These are phyloP conservation scores for Maniola jurtina DNA, from an alignment of 1,140 invertebrate species.

Conservation along the genomic window DNA sequence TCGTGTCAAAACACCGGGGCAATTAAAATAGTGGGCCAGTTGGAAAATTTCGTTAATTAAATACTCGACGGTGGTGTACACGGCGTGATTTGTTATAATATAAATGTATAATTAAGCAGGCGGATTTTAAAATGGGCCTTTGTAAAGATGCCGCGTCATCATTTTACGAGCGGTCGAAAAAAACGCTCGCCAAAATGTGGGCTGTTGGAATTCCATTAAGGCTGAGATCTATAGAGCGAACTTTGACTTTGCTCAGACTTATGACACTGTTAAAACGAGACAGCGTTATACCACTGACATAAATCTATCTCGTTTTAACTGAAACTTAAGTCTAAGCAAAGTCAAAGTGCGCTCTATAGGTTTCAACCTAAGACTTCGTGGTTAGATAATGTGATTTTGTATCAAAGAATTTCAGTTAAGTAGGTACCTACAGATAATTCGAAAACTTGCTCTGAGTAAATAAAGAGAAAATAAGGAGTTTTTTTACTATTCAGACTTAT, in stretches of 20 bases:
- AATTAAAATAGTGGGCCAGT: conserved; percentile 73
- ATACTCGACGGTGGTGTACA: conserved; percentile 54
- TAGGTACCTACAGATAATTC: too few relatives aligned
- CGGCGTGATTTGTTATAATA: conserved; percentile 53
- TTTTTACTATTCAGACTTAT: too few relatives aligned
- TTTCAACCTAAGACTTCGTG: not conserved
- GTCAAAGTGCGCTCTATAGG: too few relatives aligned
- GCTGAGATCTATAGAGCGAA: too few relatives aligned
- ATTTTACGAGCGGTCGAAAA: not conserved
- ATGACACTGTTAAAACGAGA: too few relatives aligned
- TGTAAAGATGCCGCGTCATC: conserved; percentile 6
- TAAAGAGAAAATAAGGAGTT: not conserved
- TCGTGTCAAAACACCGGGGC: conserved; percentile 65
- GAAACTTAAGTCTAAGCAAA: too few relatives aligned
- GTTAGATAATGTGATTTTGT: not conserved
- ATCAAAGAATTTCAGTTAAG: too few relatives aligned
- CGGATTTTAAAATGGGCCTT: conserved; percentile 12
- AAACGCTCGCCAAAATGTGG: not conserved
- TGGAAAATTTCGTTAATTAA: conserved; percentile 74
- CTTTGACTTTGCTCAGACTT: too few relatives aligned
- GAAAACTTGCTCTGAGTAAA: not conserved
- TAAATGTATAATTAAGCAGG: conserved; percentile 27
- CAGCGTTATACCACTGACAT: too few relatives aligned
- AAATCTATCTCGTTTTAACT: too few relatives aligned
- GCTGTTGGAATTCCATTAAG: not conserved